phyloP scores from a whole-genome alignment of 2,797 vertebrate species.

The Pitangus sulphuratus region DNA sequence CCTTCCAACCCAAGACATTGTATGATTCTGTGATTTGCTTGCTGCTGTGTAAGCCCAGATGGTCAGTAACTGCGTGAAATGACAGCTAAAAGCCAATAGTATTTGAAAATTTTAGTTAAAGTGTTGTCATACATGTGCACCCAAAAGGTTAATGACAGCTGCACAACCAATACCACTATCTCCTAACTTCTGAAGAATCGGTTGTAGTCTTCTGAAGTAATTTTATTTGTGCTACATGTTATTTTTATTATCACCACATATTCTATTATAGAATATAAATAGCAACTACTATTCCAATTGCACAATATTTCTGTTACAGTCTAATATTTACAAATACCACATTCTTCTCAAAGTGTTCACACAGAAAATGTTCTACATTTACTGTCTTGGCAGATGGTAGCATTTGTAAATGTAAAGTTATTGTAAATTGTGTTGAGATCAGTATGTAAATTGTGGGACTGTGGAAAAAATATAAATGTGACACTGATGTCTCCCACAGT shows the following conservation, averaged over 20 bases:
- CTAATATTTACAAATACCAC: not conserved
- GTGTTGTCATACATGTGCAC: not conserved
- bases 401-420: not conserved
- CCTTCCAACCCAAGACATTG: not conserved
- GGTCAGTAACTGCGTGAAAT: not conserved
- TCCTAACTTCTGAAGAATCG: not conserved
- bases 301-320: not conserved
- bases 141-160: not conserved
- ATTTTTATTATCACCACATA: not conserved
- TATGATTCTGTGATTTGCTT: not conserved
- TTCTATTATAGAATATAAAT: not conserved
- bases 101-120: not conserved
- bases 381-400: not conserved
- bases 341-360: not conserved
- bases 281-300: not conserved
- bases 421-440: not conserved
- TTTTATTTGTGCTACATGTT: not conserved
- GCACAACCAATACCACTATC: not conserved
- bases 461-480: not conserved
- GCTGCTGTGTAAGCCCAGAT: not conserved
- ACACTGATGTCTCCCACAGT: not conserved
- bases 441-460: not conserved
- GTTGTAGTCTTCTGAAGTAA: not conserved
- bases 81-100: not conserved
- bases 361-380: not conserved